Evolutionary conservation across 1,140 invertebrate genomes (phyloP).

Genomic region (Stegodyphus mimosarum): DNA sequence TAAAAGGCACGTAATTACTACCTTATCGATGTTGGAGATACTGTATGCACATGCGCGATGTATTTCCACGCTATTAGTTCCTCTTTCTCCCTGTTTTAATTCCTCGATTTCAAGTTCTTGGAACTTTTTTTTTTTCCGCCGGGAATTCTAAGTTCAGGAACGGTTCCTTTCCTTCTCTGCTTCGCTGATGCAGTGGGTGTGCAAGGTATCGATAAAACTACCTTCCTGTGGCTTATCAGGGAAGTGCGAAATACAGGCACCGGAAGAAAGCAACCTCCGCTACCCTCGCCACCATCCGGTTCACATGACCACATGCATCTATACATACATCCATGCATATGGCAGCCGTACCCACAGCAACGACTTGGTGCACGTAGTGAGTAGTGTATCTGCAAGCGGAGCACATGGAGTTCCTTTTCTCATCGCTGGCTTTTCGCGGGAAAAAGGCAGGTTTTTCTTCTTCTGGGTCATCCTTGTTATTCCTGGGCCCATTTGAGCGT

Average conservation of each 20-base stretch:
- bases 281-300: constrained; percentile 20
- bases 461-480: constrained; percentile 32
- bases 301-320: constrained; percentile 40
- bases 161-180: constrained; percentile 22
- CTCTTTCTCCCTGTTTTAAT: constrained; percentile 1
- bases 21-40: too few species aligned
- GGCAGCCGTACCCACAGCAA: constrained; percentile 45
- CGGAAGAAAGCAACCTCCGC: constrained; percentile 28
- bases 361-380: not conserved
- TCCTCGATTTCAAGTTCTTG: constrained; percentile 3
- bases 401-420: not conserved
- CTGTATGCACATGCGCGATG: constrained; percentile 9
- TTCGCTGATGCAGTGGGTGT: constrained; percentile 27
- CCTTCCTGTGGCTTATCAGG: constrained; percentile 60
- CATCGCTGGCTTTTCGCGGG: constrained; percentile 13
- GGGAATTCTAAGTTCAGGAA: not conserved
- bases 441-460: constrained; percentile 2
- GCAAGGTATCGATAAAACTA: constrained; percentile 48
- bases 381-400: not conserved
- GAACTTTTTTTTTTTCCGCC: constrained; percentile 19
- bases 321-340: constrained; percentile 24
- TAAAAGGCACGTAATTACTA: too few species aligned
- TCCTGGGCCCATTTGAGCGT: constrained; percentile 36
- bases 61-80: constrained; percentile 14
- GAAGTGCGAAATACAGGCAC: constrained; percentile 55